phyloP scores from a whole-genome alignment of 2,797 vertebrate species.

The Agapornis canus region DNA sequence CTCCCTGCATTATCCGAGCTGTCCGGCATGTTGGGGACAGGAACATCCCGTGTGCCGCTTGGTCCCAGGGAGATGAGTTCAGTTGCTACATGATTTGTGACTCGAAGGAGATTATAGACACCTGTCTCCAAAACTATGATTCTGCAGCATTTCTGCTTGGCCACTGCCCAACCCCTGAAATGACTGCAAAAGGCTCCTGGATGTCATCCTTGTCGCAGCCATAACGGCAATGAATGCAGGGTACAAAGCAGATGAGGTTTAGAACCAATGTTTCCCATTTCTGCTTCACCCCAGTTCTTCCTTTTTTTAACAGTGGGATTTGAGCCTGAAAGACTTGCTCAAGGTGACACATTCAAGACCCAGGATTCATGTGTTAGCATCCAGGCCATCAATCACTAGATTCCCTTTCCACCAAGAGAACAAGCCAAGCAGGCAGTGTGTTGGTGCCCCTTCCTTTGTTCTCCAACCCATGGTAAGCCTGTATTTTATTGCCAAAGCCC shows the following conservation, averaged over 20 bases:
- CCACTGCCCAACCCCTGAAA: background rate
- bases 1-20: rapidly evolving
- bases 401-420: background rate
- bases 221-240: rapidly evolving
- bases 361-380: rapidly evolving
- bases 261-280: background rate
- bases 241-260: rapidly evolving
- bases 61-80: background rate
- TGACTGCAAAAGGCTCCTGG: background rate
- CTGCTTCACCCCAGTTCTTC: background rate
- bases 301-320: background rate
- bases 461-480: background rate
- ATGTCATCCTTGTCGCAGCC: rapidly evolving
- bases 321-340: background rate
- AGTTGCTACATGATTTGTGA: background rate
- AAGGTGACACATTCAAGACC: background rate
- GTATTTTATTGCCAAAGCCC: background rate
- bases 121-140: background rate
- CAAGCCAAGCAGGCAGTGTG: background rate
- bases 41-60: background rate
- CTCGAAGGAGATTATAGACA: background rate
- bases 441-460: background rate
- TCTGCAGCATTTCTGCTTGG: background rate
- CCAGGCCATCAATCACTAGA: background rate
- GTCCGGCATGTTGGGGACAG: rapidly evolving